Base-by-base conservation (phyloP, 2,797 vertebrate species). In the Dicrostonyx torquatus region DNA sequence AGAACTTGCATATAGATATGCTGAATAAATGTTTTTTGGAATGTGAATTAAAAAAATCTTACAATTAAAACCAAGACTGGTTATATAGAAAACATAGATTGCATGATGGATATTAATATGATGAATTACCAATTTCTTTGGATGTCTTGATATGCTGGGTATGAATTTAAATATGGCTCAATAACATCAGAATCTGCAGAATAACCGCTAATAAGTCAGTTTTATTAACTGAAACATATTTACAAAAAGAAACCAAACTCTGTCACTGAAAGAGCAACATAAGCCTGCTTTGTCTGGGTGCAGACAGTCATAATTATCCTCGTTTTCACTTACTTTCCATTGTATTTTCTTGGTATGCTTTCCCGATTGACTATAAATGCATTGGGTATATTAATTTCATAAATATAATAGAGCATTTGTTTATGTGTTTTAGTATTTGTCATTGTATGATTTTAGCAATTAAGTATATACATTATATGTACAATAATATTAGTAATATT, bases 251-350 rank as follows among this genome's bases (percentile, higher is more conserved):
- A 94, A 60, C 2, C 64, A 48, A 93, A 84, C 48, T 72, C 26
- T 70, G 10, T n/a, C 37, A 8, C 15, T 70, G 5, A 77, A 94
- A 92, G 1, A 78, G 6, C 10, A 91, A 68, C 15, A 43, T 24
- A 45, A n/a, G 3, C 2, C 11, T 92, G n/a, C 3, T 82, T 79
- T 87, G 3, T 90, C 37, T 78, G 64, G 3, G 2, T 92, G 1
- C 5, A 90, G 24, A 78, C 60, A 77, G 50, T 53, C 90, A 68
- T 37, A 91, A 89, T 96, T 90, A 91, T 43, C 8, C 85, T 15
- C 40, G 90, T 37, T 95, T 95, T 87, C 78, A 87, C 11, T 89
- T 82, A 85, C 40, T 93, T 93, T 86, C 66, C 82, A 82, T 82
- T 18, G 0, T 45, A 85, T 85, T 97, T 89, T 73, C 40, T 82